phyloP scores from a whole-genome alignment of 2,888 invertebrate species.

The Machimus rusticus region DNA sequence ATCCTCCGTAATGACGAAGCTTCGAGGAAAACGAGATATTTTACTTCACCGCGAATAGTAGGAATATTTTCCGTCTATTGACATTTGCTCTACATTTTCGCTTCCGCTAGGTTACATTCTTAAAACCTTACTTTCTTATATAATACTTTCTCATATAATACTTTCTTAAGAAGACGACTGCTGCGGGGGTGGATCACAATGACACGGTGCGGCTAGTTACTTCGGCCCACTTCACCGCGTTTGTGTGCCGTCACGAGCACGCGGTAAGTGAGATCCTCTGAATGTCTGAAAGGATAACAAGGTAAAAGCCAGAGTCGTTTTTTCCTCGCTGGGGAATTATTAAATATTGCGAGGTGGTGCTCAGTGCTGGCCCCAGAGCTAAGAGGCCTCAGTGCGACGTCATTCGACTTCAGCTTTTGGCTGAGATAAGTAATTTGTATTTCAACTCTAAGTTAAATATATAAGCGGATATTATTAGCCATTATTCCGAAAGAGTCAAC shows the following conservation, averaged over 20 bases:
- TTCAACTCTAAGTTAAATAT: not conserved
- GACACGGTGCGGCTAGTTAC: not conserved
- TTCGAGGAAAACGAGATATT: not conserved
- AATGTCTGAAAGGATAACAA: not conserved
- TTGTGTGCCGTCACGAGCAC: not conserved
- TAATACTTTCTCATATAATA: too few relatives aligned
- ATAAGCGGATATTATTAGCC: not conserved
- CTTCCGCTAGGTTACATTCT: not conserved
- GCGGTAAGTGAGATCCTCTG: not conserved
- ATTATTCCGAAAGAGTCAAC: not conserved
- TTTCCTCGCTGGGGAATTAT: not conserved
- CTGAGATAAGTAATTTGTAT: not conserved
- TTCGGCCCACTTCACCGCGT: not conserved
- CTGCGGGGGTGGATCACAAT: not conserved
- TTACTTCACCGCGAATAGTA: not conserved
- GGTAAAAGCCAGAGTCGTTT: not conserved
- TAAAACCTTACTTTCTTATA: too few relatives aligned
- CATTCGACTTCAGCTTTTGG: not conserved
- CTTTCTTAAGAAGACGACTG: not conserved
- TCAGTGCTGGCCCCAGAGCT: not conserved
- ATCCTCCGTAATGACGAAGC: not conserved
- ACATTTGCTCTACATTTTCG: constrained; percentile 1
- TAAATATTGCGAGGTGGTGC: not conserved
- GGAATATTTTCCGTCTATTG: not conserved
- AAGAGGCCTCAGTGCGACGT: not conserved